phyloP scores from a whole-genome alignment of 2,888 invertebrate species.

The Steromphala cineraria region DNA sequence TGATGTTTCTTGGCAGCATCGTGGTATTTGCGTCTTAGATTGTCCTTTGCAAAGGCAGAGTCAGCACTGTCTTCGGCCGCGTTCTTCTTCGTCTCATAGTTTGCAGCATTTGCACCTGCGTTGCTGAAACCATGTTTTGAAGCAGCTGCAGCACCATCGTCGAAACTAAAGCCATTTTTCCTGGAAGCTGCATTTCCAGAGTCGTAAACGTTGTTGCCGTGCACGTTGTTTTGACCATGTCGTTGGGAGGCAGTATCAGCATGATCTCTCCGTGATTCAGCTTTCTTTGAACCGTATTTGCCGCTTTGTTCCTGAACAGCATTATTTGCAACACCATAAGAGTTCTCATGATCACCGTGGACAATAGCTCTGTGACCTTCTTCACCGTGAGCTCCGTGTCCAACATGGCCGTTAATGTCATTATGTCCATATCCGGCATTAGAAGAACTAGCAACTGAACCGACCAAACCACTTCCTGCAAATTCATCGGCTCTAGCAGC shows the following conservation, averaged over 20 bases:
- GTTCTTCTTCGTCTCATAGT: not conserved
- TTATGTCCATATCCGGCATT: not conserved
- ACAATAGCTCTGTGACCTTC: not conserved
- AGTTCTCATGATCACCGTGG: not conserved
- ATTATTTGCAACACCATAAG: not conserved
- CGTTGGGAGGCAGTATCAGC: not conserved
- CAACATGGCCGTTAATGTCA: not conserved
- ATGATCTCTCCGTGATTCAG: not conserved
- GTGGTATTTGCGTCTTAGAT: not conserved
- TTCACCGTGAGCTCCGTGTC: not conserved
- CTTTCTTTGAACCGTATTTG: not conserved
- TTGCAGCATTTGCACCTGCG: not conserved
- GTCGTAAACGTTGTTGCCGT: not conserved
- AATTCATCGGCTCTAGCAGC: not conserved
- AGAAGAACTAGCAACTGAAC: not conserved
- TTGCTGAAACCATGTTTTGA: not conserved
- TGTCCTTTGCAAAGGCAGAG: not conserved
- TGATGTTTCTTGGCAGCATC: conserved; percentile 1
- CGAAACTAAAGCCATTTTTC: not conserved
- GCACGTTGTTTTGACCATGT: not conserved
- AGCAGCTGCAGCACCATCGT: not conserved
- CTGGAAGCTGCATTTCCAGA: not conserved
- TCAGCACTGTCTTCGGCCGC: not conserved
- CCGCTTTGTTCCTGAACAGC: not conserved
- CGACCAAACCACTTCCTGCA: not conserved